Evolutionary conservation across 2,888 invertebrate species (phyloP).

Genomic region (Tinea semifulvella): DNA sequence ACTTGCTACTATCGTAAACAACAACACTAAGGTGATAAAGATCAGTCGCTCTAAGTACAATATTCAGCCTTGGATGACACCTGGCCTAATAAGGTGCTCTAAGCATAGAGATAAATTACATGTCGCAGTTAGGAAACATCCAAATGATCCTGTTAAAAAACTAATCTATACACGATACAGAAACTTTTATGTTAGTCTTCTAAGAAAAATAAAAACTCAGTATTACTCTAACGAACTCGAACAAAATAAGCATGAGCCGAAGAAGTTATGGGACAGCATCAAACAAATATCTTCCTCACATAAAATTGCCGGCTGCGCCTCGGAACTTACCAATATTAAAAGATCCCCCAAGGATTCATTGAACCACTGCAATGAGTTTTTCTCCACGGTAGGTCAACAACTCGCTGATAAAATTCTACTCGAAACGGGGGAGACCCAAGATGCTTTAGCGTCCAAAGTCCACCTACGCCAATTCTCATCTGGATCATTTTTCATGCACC

Average conservation of each 20-base stretch:
- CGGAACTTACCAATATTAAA: background rate
- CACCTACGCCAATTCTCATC: no score
- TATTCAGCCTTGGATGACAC: conserved; percentile 19
- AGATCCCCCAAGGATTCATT: conserved; percentile 5
- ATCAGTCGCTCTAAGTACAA: conserved; percentile 15
- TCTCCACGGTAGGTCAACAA: conserved; percentile 16
- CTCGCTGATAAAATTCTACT: conserved; percentile 16
- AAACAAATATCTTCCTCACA: background rate
- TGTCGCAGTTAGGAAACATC: conserved; percentile 4
- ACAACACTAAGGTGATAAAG: conserved; percentile 7
- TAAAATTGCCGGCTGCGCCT: background rate
- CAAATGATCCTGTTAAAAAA: conserved; percentile 5
- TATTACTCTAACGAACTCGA: background rate
- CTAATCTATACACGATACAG: conserved; percentile 8
- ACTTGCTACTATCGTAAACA: background rate
- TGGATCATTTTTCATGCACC: no score
- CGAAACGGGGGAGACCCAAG: conserved; percentile 3
- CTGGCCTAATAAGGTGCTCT: conserved; percentile 16
- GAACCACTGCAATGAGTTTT: conserved; percentile 16
- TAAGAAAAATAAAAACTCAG: background rate
- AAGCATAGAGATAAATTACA: conserved; percentile 18
- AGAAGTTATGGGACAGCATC: conserved; percentile 1
- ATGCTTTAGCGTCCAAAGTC: conserved; percentile 7
- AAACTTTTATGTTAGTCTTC: background rate
- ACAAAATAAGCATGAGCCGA: background rate